Percentiles rank a stretch among this genome's conserved stretches.
Conservation (phyloP, 1,140 invertebrate species). For the Platyscapa corneri region DNA sequence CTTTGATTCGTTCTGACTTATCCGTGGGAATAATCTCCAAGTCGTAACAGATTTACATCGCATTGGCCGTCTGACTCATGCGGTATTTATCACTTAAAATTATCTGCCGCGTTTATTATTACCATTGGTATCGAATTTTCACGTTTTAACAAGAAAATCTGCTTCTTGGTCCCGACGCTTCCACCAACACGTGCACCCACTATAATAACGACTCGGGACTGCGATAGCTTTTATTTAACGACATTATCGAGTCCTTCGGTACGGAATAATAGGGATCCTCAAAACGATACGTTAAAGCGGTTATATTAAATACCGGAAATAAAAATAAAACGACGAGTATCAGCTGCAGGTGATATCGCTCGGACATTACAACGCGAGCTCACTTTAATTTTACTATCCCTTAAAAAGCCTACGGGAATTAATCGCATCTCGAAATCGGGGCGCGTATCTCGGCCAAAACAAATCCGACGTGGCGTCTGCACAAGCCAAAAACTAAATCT, state of each 20-base stretch:
- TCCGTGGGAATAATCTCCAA: no score
- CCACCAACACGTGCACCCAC: no score
- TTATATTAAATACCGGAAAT: neutral
- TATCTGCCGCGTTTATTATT: no score
- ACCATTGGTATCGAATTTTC: no score
- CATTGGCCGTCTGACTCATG: no score
- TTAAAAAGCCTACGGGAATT: neutral
- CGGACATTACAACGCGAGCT: neutral
- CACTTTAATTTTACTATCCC: neutral
- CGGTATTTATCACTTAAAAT: no score
- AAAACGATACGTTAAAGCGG: neutral
- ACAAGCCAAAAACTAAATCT: neutral
- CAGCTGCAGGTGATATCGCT: neutral
- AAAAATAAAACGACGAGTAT: neutral
- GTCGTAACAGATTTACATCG: no score
- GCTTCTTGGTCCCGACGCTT: no score
- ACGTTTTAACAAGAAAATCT: no score
- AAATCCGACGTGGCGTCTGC: conserved; percentile 6
- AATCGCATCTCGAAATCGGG: neutral
- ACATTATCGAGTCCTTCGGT: neutral
- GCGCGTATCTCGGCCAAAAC: neutral
- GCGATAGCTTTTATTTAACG: no score
- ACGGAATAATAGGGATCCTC: neutral
- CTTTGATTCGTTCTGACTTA: no score
- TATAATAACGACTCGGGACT: no score